Percentiles rank a stretch among this genome's conserved stretches.
Evolutionary conservation across 2,113 vertebrate species (phyloP).

Genomic region (Hemicordylus capensis): DNA sequence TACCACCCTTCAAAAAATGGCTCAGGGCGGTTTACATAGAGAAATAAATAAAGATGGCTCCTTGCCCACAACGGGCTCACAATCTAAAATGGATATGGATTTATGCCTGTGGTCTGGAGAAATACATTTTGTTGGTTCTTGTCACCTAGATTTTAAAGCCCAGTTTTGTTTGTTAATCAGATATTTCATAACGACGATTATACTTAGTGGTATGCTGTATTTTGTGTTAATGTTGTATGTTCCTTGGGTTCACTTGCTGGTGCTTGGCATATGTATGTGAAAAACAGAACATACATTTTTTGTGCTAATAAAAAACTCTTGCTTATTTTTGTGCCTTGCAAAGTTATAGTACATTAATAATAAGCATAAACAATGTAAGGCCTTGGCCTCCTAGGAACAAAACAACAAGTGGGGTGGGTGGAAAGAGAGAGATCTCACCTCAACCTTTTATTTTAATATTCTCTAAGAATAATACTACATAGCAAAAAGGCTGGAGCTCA

Average conservation of each 20-base stretch:
- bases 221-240: background rate
- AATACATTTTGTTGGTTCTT: background rate
- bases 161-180: background rate
- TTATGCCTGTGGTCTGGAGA: background rate
- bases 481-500: background rate
- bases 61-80: too few relatives aligned
- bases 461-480: background rate
- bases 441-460: background rate
- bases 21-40: too few relatives aligned
- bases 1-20: too few relatives aligned
- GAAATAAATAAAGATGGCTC: too few relatives aligned
- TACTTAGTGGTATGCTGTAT: background rate
- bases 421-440: background rate
- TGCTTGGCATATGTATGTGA: background rate
- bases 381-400: background rate
- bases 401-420: too few relatives aligned
- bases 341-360: background rate
- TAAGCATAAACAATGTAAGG: background rate
- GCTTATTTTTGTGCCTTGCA: background rate
- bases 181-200: background rate
- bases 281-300: background rate
- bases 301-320: background rate
- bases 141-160: background rate
- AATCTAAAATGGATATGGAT: too few relatives aligned
- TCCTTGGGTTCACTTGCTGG: background rate